Base-by-base conservation (phyloP, 2,113 vertebrate species). In the Ariopsis seemanni region DNA sequence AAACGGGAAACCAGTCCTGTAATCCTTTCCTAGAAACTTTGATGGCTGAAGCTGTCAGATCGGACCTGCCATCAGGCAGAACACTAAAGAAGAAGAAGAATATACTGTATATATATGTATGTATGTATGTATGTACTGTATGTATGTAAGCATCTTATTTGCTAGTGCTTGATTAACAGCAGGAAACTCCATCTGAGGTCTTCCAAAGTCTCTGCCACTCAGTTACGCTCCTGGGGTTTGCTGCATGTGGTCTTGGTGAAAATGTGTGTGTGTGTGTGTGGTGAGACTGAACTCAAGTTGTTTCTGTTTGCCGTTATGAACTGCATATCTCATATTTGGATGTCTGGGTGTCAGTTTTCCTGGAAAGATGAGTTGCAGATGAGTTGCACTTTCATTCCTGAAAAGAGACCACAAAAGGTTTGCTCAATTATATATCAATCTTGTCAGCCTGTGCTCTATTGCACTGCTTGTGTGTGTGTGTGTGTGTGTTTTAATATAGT, bases 101-200 rank as follows among this genome's bases (percentile, higher is more conserved):
- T n/a, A n/a, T n/a, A n/a, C n/a, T n/a, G n/a, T n/a, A n/a, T n/a
- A n/a, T 34, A 42, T 2, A 42, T 34, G 3, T 42, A 3, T 42
- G 3, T 42, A 3, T 42, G 2, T 42, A 2, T 42, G 34, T 42
- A 2, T 42, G 34, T n/a, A n/a, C n/a, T 42, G 34, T 42, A 2
- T 42, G 34, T 42, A 2, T 42, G 34, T 42, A 3, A 42, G 34
- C 34, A 42, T 42, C 34, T 42, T 42, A 42, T 42, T 42, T 42
- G 34, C 34, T 42, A 42, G 42, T 42, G 42, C 42, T 42, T 42
- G 42, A 42, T 60, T 53, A 83, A 83, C 63, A 83, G 63, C 82
- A 71, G 50, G 82, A 34, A 71, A 84, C 72, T 72, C 55, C 84
- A 75, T 75, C 71, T 60, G 53, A 85, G 30, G 71, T 75, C 30